These are phyloP conservation scores for Lasius platythorax DNA, from an alignment of 2,888 invertebrate species.

Conservation along the genomic window DNA sequence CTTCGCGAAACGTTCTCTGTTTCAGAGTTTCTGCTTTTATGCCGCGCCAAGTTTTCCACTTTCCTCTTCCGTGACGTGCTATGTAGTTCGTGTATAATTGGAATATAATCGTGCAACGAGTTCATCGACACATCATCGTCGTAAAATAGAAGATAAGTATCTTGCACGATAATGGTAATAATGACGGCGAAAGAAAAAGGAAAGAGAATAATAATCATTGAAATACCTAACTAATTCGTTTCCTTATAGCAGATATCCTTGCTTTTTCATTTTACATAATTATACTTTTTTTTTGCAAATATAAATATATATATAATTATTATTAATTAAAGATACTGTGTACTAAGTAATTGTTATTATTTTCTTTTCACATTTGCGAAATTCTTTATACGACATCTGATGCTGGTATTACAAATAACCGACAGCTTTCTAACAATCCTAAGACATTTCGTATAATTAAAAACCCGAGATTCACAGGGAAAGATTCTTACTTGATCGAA, in stretches of 20 bases:
- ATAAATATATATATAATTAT: not conserved
- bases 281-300: not conserved
- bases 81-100: not conserved
- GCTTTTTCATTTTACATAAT: not conserved
- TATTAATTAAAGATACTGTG: not conserved
- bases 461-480: not conserved
- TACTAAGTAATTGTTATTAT: not conserved
- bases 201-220: not conserved
- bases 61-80: not conserved
- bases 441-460: conserved; percentile 6
- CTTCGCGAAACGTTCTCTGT: conserved; percentile 73
- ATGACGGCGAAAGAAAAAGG: not conserved
- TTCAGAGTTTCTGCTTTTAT: conserved; percentile 71
- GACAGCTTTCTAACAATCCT: not conserved
- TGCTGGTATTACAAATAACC: not conserved
- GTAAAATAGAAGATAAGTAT: not conserved
- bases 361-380: not conserved
- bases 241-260: not conserved
- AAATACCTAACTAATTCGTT: not conserved
- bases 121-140: not conserved
- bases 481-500: not conserved
- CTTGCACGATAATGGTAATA: not conserved
- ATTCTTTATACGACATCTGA: not conserved
- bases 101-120: not conserved
- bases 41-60: conserved; percentile 15